Percentiles rank a stretch among this genome's conserved stretches.
phyloP scores from a whole-genome alignment of 2,113 vertebrate species.

The Thalassoma bifasciatum region DNA sequence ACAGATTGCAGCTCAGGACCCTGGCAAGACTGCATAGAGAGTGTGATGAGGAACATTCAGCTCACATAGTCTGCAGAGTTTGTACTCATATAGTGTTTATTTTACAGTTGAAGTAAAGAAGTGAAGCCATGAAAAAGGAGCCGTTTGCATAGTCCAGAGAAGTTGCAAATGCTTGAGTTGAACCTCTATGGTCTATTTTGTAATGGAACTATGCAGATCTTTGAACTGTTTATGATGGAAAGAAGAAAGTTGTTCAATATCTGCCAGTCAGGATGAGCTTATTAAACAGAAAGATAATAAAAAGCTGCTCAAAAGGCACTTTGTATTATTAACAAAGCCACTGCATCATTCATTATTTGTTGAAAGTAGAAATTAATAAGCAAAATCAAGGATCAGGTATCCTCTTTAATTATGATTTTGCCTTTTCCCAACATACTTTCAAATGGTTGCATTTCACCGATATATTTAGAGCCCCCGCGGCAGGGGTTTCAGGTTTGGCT shows the following conservation, averaged over 20 bases:
- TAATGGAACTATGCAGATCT: not conserved
- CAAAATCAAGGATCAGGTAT: conserved; percentile 44
- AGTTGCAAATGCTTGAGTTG: conserved; percentile 1
- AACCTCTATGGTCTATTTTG: not conserved
- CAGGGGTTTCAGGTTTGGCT: conserved; percentile 66
- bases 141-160: conserved; percentile 12
- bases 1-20: conserved; percentile 71
- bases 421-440: conserved; percentile 44
- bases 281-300: conserved; percentile 10
- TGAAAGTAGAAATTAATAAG: conserved; percentile 17
- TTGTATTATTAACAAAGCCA: conserved; percentile 1
- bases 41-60: conserved; percentile 67
- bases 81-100: conserved; percentile 60
- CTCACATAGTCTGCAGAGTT: conserved; percentile 39
- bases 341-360: conserved; percentile 4
- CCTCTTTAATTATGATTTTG: conserved; percentile 47
- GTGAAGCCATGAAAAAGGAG: conserved; percentile 34
- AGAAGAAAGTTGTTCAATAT: not conserved
- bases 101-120: conserved; percentile 45
- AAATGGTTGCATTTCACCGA: conserved; percentile 52
- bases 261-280: not conserved
- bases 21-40: conserved; percentile 51
- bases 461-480: conserved; percentile 37
- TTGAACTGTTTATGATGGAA: not conserved
- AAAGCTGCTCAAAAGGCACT: conserved; percentile 3